A percentile compares a stretch with the other conserved stretches of the same genome.
Evolutionary conservation across 2,888 invertebrate species (phyloP).

Genomic region (Caenorhabditis macrosperma): DNA sequence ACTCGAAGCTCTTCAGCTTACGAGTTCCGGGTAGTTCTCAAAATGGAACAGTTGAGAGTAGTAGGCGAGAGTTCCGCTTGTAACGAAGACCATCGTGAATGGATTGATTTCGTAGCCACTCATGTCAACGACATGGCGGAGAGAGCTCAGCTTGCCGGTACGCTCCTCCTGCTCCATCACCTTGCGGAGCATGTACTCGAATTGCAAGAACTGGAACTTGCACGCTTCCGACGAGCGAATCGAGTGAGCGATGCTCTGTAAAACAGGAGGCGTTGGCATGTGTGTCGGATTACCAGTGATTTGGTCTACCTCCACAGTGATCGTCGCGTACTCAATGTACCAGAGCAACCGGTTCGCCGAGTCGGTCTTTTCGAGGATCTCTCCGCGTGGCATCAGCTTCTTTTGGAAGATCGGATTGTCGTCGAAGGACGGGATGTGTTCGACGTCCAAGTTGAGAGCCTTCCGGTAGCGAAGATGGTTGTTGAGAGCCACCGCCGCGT

Average conservation of each 20-base stretch:
- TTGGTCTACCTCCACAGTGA: constrained; percentile 76
- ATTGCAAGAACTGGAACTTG: constrained; percentile 79
- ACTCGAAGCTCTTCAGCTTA: constrained; percentile 58
- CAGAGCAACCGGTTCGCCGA: constrained; percentile 76
- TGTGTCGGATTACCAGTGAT: not conserved
- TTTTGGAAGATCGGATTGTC: constrained; percentile 77
- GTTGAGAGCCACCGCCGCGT: constrained; percentile 75
- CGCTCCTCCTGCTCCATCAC: constrained; percentile 79
- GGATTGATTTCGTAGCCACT: constrained; percentile 79
- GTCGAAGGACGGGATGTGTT: constrained; percentile 73
- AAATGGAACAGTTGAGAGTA: constrained; percentile 80
- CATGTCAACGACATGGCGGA: constrained; percentile 79
- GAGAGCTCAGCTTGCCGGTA: constrained; percentile 75
- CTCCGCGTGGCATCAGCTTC: constrained; percentile 76
- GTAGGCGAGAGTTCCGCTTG: constrained; percentile 78
- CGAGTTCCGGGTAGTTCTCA: constrained; percentile 80
- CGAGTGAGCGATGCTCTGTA: constrained; percentile 77
- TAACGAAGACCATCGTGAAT: constrained; percentile 79
- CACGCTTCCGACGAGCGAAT: constrained; percentile 76
- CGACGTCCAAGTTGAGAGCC: constrained; percentile 75
- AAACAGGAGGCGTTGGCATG: constrained; percentile 10
- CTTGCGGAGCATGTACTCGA: constrained; percentile 77
- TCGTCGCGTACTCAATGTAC: constrained; percentile 79
- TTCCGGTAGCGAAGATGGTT: constrained; percentile 78
- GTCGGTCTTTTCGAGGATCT: constrained; percentile 68